These are phyloP conservation scores for Nemapogon koenigi DNA, from an alignment of 2,888 invertebrate genomes.

Conservation along the genomic window DNA sequence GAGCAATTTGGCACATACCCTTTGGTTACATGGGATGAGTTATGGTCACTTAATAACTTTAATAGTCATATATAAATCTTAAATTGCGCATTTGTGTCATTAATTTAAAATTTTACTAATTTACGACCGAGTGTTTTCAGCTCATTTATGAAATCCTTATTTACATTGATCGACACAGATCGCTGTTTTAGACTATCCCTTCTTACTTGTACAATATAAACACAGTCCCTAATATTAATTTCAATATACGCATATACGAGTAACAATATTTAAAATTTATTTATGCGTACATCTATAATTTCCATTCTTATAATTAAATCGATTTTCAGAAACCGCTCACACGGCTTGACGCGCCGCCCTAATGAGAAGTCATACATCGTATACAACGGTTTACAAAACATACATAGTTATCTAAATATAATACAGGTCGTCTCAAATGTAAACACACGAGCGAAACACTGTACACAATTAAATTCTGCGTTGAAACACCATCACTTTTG, in stretches of 20 bases:
- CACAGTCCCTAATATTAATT: constrained; percentile 50
- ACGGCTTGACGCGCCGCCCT: constrained; percentile 37
- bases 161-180: background rate
- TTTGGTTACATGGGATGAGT: constrained; percentile 39
- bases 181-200: constrained; percentile 37
- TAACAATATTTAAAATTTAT: constrained; percentile 62
- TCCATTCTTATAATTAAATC: constrained; percentile 46
- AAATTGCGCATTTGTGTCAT: constrained; percentile 18
- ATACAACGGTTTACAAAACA: constrained; percentile 61
- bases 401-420: constrained; percentile 36
- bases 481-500: constrained; percentile 1
- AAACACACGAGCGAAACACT: background rate
- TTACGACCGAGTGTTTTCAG: constrained; percentile 7
- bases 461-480: constrained; percentile 2
- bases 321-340: constrained; percentile 30
- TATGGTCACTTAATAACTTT: constrained; percentile 30
- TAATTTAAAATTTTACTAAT: constrained; percentile 20
- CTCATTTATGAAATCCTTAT: constrained; percentile 1
- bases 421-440: constrained; percentile 7
- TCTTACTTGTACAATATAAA: constrained; percentile 50
- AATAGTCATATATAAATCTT: constrained; percentile 35
- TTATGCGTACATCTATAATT: constrained; percentile 39
- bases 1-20: constrained; percentile 51
- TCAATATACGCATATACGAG: constrained; percentile 56
- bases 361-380: constrained; percentile 58